Conservation (phyloP, 1,140 invertebrate species). For the Micrasema minimum region DNA sequence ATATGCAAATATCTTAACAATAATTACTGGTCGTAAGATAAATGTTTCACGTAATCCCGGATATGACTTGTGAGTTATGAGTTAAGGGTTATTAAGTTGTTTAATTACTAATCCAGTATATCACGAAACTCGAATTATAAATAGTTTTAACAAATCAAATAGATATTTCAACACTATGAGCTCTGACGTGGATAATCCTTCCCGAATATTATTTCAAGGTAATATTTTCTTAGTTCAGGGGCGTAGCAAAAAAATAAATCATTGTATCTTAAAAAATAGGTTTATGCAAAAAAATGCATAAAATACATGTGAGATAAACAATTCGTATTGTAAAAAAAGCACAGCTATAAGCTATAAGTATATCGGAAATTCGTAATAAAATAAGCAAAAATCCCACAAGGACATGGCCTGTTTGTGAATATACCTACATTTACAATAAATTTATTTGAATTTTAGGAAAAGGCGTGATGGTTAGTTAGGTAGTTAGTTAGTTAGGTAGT, state of each 20-base stretch:
- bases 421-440: too few relatives aligned
- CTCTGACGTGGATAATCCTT: slow-evolving; percentile 2
- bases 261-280: neutral
- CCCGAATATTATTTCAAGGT: neutral
- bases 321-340: neutral
- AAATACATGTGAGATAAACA: neutral
- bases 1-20: too few relatives aligned
- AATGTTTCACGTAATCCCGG: too few relatives aligned
- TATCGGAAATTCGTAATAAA: neutral
- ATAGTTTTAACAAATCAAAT: slow-evolving; percentile 14
- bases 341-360: neutral
- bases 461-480: too few relatives aligned
- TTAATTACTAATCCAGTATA: too few relatives aligned
- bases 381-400: too few relatives aligned
- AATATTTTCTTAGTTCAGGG: neutral
- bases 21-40: too few relatives aligned
- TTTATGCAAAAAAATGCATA: neutral
- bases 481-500: too few relatives aligned
- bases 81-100: too few relatives aligned
- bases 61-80: too few relatives aligned
- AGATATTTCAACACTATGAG: neutral
- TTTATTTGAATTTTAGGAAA: too few relatives aligned
- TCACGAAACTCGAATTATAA: slow-evolving; percentile 4
- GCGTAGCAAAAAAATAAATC: neutral
- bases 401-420: neutral